Conservation (phyloP, 2,113 vertebrate genomes). For the Epinephelus fuscoguttatus region DNA sequence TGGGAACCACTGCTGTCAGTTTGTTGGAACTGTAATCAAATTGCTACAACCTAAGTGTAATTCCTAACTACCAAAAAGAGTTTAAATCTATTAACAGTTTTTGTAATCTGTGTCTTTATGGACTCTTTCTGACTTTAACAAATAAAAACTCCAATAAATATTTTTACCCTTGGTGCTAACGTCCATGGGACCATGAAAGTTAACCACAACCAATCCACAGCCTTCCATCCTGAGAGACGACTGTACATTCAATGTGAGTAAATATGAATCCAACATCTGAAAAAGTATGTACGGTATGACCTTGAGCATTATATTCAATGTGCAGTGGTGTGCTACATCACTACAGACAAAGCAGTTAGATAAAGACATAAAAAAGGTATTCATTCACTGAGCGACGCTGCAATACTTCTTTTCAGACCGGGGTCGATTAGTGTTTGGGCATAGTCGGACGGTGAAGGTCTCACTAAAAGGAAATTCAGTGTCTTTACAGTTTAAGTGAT, state of each 20-base stretch:
- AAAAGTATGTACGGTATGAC: conserved; percentile 5
- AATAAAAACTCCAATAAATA: conserved; percentile 10
- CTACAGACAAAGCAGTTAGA: conserved; percentile 1
- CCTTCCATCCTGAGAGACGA: background rate
- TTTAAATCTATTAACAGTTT: background rate
- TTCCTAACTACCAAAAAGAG: background rate
- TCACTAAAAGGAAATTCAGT: background rate
- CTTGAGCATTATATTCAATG: conserved; percentile 28
- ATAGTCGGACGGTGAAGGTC: background rate
- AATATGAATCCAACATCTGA: conserved; percentile 15
- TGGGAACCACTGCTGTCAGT: background rate
- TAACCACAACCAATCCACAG: background rate
- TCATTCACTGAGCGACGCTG: conserved; percentile 24
- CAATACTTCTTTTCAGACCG: conserved; percentile 1
- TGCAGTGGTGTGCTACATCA: background rate
- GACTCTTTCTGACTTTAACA: background rate
- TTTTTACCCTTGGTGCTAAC: background rate
- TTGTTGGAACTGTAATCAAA: background rate
- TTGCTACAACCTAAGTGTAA: conserved; percentile 19
- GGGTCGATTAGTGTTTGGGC: background rate
- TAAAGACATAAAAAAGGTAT: conserved; percentile 16
- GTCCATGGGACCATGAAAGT: background rate
- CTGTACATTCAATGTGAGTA: background rate
- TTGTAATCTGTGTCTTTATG: background rate
- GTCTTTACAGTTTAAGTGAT: background rate